Percentiles rank a stretch among this genome's conserved stretches.
Evolutionary conservation across 2,888 invertebrate species (phyloP).

Genomic region (Panzeria rudis): DNA sequence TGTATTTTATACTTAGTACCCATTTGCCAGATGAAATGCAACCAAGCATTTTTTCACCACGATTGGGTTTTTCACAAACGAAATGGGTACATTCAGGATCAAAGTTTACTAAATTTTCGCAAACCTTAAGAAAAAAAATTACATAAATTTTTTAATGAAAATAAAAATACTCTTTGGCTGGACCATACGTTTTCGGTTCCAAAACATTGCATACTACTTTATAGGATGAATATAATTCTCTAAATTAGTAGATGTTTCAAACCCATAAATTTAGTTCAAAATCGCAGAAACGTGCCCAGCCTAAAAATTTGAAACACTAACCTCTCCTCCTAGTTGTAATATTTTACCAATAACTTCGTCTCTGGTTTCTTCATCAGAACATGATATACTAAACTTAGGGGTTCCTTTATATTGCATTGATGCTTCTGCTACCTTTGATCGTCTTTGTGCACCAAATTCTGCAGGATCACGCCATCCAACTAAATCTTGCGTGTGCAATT

Average conservation of each 20-base stretch:
- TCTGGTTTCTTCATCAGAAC: conserved; percentile 78
- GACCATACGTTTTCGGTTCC: too few species aligned
- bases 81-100: conserved; percentile 90
- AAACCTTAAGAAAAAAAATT: conserved; percentile 73
- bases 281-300: not conserved
- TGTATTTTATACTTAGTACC: conserved; percentile 92
- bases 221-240: too few species aligned
- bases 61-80: conserved; percentile 88
- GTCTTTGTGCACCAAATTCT: conserved; percentile 77
- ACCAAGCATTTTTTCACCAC: conserved; percentile 94
- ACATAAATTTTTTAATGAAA: not conserved
- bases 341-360: conserved; percentile 77
- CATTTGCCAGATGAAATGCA: conserved; percentile 95
- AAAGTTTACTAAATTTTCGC: conserved; percentile 83
- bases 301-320: conserved; percentile 40
- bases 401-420: conserved; percentile 78
- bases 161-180: not conserved
- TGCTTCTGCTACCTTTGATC: conserved; percentile 73
- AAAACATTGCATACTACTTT: too few species aligned
- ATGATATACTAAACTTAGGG: conserved; percentile 82
- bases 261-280: too few species aligned
- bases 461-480: conserved; percentile 90
- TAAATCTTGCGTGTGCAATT: conserved; percentile 85
- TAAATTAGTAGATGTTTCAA: too few species aligned
- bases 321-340: conserved; percentile 77